Base-by-base conservation (phyloP, 2,797 vertebrate genomes). In the Lepus oiostolus region DNA sequence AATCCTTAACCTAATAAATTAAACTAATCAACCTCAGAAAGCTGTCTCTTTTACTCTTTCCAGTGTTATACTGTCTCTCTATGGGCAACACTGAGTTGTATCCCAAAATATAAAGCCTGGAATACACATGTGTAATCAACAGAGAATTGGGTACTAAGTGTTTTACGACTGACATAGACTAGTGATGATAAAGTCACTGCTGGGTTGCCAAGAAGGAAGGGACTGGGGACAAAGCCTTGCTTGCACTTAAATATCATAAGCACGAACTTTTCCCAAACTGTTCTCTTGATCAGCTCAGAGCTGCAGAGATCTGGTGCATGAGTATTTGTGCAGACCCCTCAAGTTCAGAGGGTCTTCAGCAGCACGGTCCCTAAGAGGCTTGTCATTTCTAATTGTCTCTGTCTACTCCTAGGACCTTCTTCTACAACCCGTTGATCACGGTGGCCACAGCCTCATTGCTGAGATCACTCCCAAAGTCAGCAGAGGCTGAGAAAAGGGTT, bases 1-100 rank as follows among this genome's bases (percentile, higher is more conserved):
- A 35, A 3, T 12, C 50, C 5, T 63, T 52, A 17, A 52, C 70
- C 70, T 70, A 94, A 90, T 90, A 90, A 94, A 84, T 26, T 28
- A 62, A 9, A 38, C 28, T 65, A 71, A 67, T 50, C 80, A 76
- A 5, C 42, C 74, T 88, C 83, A 13, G 75, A 80, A 62, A 81
- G 8, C 1, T 11, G 1, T 72, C 4, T 58, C 67, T 63, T 86
- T 24, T 42, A 86, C 24, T 80, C 30, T 90, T 70, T 75, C 30
- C 14, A 13, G 83, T 54, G 30, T 80, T 85, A 38, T 70, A 54
- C 19, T 54, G 11, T 38, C 14, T 67, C 2, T 52, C 24, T 38
- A 21, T 17, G 17, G 24, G 35, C n/a, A 7, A 7, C 67, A 86
- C 35, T 14, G 21, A 14, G 12, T 62, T 77, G 65, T 24, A 58